phyloP scores from a whole-genome alignment of 2,113 vertebrate genomes.

The Hiodon tergisus region DNA sequence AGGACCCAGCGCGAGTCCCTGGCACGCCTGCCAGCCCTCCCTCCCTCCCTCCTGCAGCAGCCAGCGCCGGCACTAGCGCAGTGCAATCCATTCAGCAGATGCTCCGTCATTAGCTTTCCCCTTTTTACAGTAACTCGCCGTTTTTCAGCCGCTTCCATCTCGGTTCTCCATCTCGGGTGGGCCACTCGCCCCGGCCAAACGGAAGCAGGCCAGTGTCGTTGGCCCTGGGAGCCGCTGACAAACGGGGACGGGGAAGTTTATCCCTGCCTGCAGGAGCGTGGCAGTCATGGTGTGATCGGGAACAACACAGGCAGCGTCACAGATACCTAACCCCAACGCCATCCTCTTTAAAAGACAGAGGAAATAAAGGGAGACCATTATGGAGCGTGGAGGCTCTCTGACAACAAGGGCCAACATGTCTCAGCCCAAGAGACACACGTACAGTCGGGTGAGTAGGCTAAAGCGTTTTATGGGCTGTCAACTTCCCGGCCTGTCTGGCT shows the following conservation, averaged over 20 bases:
- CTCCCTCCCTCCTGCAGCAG: slow-evolving; percentile 46
- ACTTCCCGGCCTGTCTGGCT: not conserved
- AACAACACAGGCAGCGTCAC: slow-evolving; percentile 7
- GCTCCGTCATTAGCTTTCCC: slow-evolving; percentile 15
- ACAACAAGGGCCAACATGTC: slow-evolving; percentile 55
- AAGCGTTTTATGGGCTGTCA: slow-evolving; percentile 2
- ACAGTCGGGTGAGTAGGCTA: slow-evolving; percentile 61
- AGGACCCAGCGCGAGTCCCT: slow-evolving; percentile 59
- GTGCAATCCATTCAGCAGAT: slow-evolving; percentile 62
- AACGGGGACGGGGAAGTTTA: slow-evolving; percentile 7
- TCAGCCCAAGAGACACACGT: slow-evolving; percentile 66
- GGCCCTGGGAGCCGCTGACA: not conserved
- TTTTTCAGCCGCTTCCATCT: not conserved
- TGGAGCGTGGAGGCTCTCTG: not conserved
- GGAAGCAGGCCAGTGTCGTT: not conserved
- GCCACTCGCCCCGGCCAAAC: not conserved
- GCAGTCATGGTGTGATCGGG: slow-evolving; percentile 27
- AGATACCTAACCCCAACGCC: not conserved
- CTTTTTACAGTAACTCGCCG: slow-evolving; percentile 2
- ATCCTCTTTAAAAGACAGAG: not conserved
- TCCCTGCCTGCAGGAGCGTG: not conserved
- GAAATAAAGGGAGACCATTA: slow-evolving; percentile 21
- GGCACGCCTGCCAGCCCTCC: not conserved
- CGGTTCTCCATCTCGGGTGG: not conserved
- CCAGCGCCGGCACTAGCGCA: slow-evolving; percentile 67